These are phyloP conservation scores for Muscicapa comitata DNA, from an alignment of 2,797 vertebrate genomes.

Conservation along the genomic window DNA sequence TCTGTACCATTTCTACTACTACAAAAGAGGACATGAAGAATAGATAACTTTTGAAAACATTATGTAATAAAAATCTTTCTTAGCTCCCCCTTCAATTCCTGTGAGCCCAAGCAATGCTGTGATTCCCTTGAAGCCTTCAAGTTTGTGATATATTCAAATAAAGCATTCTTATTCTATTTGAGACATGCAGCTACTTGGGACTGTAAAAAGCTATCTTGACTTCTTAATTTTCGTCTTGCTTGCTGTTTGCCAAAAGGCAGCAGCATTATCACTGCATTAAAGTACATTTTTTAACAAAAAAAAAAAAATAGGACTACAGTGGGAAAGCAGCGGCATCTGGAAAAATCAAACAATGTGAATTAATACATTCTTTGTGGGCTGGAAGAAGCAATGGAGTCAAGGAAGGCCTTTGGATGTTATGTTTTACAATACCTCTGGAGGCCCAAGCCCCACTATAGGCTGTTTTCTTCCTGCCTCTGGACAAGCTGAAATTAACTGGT, in stretches of 20 bases:
- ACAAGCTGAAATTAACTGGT: conserved; percentile 66
- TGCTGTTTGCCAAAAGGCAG: background rate
- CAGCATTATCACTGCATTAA: background rate
- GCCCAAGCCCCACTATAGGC: conserved; percentile 41
- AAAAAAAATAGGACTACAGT: background rate
- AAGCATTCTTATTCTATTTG: background rate
- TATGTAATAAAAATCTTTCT: background rate
- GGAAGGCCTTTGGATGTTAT: conserved; percentile 35
- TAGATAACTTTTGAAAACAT: background rate
- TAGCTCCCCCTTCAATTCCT: background rate
- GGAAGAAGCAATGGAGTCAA: conserved; percentile 31
- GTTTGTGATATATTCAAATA: background rate
- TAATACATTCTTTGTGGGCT: conserved; percentile 51
- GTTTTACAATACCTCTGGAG: conserved; percentile 61
- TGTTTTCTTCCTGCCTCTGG: conserved; percentile 59
- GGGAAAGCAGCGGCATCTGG: background rate
- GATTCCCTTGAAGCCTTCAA: background rate
- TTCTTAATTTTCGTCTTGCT: background rate
- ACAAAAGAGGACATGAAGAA: background rate
- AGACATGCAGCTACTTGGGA: background rate
- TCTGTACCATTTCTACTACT: background rate
- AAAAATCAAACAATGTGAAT: conserved; percentile 48
- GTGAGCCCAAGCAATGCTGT: background rate
- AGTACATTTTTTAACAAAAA: background rate
- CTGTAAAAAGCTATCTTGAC: background rate